Evolutionary conservation across 1,140 invertebrate genomes (phyloP), one percentile per base, ranked within the genome.

Genomic region (Zaprionus davidi): DNA sequence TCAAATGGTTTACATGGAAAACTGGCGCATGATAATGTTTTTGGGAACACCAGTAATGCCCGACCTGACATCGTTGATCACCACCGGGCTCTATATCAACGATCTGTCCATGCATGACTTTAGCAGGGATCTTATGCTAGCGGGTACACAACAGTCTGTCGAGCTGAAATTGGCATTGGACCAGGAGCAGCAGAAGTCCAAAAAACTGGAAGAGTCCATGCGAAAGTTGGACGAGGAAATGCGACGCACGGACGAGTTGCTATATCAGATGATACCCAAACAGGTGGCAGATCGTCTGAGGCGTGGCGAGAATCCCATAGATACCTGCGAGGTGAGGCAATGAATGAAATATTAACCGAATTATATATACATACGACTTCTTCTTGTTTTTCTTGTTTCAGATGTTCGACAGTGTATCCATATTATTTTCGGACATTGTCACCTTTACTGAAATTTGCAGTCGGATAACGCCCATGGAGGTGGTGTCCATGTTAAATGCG

Each of bases 211-310:
- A 87, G 98, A 99, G 83, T 99, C 97, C 0, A 99, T 99, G 98
- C 94, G 96, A 74, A 98, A 98, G 93, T 92, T 99, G 76, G 98
- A 99, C 90, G 96, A 97, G 70, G 98, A 99, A 93, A 99, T 99
- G 98, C 96, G 96, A 82, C 94, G 98, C 67, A 99, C 98, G 0
- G 98, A 99, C 90, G 97, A 99, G 76, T 93, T 99, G 1, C 93
- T 99, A 0, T 99, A 99, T 93, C 98, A 99, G 93, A 99, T 99
- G 98, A 99, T 99, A 94, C 99, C 98, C 6, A 99, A 99, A 93
- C 97, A 98, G 92, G 98, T 99, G 1, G 98, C 98, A 0, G 98
- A 99, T 93, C 94, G 98, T 69, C 93, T 99, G 20, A 93, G 98
- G 71, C 96, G 96, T 63, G 98, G 99, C 26, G 98, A 98, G 93